These are phyloP conservation scores for Leptarthrus brevirostris DNA, from an alignment of 2,888 invertebrate genomes.

Conservation along the genomic window DNA sequence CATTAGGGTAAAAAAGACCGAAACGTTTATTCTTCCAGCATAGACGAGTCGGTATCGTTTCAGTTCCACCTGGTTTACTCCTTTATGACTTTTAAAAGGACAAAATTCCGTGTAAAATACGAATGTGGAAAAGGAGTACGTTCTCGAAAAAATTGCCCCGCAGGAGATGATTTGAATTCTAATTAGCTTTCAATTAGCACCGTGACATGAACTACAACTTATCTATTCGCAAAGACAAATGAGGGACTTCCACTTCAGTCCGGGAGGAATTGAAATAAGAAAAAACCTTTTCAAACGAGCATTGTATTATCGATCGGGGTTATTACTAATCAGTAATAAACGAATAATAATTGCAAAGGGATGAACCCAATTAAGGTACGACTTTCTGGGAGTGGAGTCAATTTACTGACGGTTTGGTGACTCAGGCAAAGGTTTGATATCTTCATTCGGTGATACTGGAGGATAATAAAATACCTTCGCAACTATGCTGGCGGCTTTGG, in stretches of 20 bases:
- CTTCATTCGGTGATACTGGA: background rate
- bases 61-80: conserved; percentile 14
- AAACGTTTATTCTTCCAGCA: background rate
- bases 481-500: conserved; percentile 9
- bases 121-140: background rate
- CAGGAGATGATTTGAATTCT: conserved; percentile 35
- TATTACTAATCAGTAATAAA: conserved; percentile 46
- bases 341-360: conserved; percentile 31
- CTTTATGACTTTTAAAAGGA: conserved; percentile 20
- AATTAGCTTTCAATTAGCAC: conserved; percentile 49
- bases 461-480: conserved; percentile 34
- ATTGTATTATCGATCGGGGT: background rate
- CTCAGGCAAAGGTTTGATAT: background rate
- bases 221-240: conserved; percentile 11
- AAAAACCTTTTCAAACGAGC: background rate
- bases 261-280: background rate
- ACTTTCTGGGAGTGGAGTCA: conserved; percentile 24
- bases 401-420: background rate
- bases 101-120: conserved; percentile 10
- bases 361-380: conserved; percentile 40
- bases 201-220: conserved; percentile 15
- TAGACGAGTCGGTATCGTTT: conserved; percentile 18
- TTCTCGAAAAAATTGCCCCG: conserved; percentile 27
- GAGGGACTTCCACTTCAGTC: conserved; percentile 3
- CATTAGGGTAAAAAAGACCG: background rate